Percentiles rank a stretch among this genome's conserved stretches.
phyloP scores from a whole-genome alignment of 2,888 invertebrate species.

The Siphlonurus alternatus region DNA sequence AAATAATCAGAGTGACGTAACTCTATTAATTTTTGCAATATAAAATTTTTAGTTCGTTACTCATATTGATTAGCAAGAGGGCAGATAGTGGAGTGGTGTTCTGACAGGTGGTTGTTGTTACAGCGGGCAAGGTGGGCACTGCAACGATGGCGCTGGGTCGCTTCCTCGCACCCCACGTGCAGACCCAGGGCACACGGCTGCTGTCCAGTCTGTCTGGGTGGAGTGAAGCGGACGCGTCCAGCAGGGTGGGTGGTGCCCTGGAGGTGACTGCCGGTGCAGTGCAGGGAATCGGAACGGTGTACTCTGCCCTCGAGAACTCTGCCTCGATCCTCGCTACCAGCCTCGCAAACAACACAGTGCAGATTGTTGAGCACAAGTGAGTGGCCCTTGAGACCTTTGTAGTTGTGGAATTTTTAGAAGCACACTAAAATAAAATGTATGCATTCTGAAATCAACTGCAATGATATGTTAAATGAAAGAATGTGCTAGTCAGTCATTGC shows the following conservation, averaged over 20 bases:
- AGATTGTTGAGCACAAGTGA: conserved; percentile 55
- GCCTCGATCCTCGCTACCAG: conserved; percentile 44
- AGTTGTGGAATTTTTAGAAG: conserved; percentile 1
- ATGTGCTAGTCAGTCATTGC: too few species aligned
- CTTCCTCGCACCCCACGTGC: conserved; percentile 48
- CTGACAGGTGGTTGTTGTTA: too few species aligned
- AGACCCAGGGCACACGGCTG: conserved; percentile 40
- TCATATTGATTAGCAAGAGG: too few species aligned
- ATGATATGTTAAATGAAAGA: not conserved
- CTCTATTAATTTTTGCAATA: too few species aligned
- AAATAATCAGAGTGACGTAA: too few species aligned
- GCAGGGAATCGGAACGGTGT: conserved; percentile 51
- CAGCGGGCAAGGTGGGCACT: conserved; percentile 40
- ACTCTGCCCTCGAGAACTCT: conserved; percentile 50
- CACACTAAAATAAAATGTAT: not conserved
- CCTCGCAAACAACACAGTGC: conserved; percentile 54
- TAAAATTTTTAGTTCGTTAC: too few species aligned
- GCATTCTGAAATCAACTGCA: not conserved
- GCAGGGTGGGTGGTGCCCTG: conserved; percentile 38
- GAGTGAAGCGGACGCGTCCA: conserved; percentile 33
- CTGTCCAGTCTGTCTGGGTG: conserved; percentile 37
- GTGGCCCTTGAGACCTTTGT: too few species aligned
- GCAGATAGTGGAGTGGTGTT: too few species aligned
- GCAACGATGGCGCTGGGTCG: conserved; percentile 49
- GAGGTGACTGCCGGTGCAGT: conserved; percentile 54